Evolutionary conservation across 2,113 vertebrate genomes (phyloP), one percentile per base, ranked within the genome.

Genomic region (Rafetus swinhoei): DNA sequence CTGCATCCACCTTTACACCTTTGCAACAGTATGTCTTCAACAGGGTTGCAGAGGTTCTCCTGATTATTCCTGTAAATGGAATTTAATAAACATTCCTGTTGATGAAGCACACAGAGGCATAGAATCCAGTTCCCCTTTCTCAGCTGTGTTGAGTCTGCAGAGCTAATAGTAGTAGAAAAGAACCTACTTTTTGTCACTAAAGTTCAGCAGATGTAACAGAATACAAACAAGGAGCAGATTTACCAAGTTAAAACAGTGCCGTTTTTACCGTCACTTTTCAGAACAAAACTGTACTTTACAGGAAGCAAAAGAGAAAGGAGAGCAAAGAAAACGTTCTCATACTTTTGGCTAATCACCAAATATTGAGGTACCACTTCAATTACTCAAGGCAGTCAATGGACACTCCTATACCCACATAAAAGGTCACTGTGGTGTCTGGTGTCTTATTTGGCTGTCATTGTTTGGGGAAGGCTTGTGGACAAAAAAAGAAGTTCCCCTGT

Each of bases 101-200:
- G 19, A 69, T 54, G 52, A 89, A 21, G 7, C 6, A 18, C 32
- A 69, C n/a, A 35, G 9, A 21, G n/a, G 2, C 19, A 87, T 7
- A 84, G 4, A 86, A 93, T 82, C n/a, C 57, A 86, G 86, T 21
- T 92, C 65, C 57, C 39, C 79, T 81, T 14, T 13, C 69, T 72
- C 65, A 72, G 65, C 32, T 21, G 65, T 1, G 16, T 9, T 35
- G 65, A 35, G 2, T 69, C n/a, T 19, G 16, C 29, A 53, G 82
- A 79, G 45, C 45, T 74, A 76, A 87, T 1, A 35, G 53, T 85
- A 25, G 89, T 56, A 83, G 45, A 45, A 55, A 84, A 89, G 83
- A 55, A 27, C 7, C 54, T 60, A 27, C 53, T 54, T 54, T 54
- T 27, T 60, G 25, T 60, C 59, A 60, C 25, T 29, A 6, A 60